Evolutionary conservation across 2,113 vertebrate species (phyloP), one percentile per base, ranked within the genome.

Genomic region (Charadrius vociferus): DNA sequence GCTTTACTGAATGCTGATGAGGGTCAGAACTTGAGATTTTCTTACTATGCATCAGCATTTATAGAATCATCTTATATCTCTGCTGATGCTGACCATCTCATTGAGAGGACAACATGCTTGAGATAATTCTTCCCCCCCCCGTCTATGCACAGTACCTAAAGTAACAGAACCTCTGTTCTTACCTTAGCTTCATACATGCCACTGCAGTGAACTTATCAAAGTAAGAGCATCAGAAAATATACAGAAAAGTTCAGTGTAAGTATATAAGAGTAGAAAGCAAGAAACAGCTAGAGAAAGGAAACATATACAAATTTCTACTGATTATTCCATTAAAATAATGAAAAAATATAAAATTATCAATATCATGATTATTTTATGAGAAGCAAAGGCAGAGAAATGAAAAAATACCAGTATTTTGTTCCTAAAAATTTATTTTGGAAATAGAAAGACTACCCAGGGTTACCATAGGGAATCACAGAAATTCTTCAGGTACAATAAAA

Each of bases 111-210:
- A 83, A 43, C 6, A 21, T 8, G 22, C 29, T 62, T 50, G 14
- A 47, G 13, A 49, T 14, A 1, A 10, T 20, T 2, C 34, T 27
- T 55, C 5, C 26, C n/a, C 47, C 9, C 21, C 21, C 22, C 11
- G 21, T 30, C 36, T 43, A 39, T 0, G 0, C 6, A 37, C 6
- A 30, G 14, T 49, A 21, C 34, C 53, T 49, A 12, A 39, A 56
- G 16, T 36, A 92, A 72, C 3, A 8, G 12, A 65, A 37, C 2
- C 12, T 68, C 34, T 75, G 26, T 30, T 63, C 53, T 80, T 37
- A 53, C 29, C 58, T 71, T 49, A 39, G 49, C 49, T 75, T 88
- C 11, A 2, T 19, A 39, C 14, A 6, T 70, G 32, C 12, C 34
- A 55, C 68, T 71, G 56, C 37, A 75, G 41, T 49, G 34, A 47